Evolutionary conservation across 2,888 invertebrate genomes (phyloP).

Genomic region (Andricus curvator): DNA sequence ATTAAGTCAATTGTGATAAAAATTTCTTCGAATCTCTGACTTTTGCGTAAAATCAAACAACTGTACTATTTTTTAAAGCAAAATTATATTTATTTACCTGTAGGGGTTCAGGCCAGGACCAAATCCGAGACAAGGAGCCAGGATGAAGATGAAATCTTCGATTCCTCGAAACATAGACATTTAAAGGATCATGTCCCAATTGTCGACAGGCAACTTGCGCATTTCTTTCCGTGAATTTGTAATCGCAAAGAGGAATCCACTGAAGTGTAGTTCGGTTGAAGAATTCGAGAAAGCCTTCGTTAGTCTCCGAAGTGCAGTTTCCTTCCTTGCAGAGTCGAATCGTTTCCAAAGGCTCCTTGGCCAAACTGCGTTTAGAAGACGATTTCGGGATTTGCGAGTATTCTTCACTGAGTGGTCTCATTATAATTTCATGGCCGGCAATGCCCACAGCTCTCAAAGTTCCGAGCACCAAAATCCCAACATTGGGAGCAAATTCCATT

Average conservation of each 20-base stretch:
- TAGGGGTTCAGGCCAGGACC: slow-evolving; percentile 97
- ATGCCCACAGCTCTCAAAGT: slow-evolving; percentile 91
- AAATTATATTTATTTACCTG: slow-evolving; percentile 75
- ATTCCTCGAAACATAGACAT: slow-evolving; percentile 92
- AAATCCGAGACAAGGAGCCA: slow-evolving; percentile 90
- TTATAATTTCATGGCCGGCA: slow-evolving; percentile 86
- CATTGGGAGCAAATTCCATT: slow-evolving; percentile 96
- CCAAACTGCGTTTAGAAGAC: slow-evolving; percentile 51
- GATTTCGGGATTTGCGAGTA: slow-evolving; percentile 68
- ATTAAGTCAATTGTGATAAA: background rate
- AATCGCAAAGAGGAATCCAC: slow-evolving; percentile 98
- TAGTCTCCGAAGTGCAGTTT: slow-evolving; percentile 82
- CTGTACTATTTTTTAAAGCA: background rate
- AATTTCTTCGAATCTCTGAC: background rate
- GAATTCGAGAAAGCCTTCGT: slow-evolving; percentile 92
- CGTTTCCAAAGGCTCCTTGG: slow-evolving; percentile 77
- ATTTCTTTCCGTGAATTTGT: slow-evolving; percentile 96
- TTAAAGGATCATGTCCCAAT: slow-evolving; percentile 92
- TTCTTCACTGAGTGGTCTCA: slow-evolving; percentile 82
- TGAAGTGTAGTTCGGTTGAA: slow-evolving; percentile 97
- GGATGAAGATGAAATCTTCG: slow-evolving; percentile 93
- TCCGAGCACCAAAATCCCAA: slow-evolving; percentile 97
- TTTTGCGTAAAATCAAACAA: background rate
- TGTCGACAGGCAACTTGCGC: slow-evolving; percentile 98
- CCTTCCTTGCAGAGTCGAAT: slow-evolving; percentile 90